Conservation (phyloP, 2,113 vertebrate genomes). For the Aramus guarauna region DNA sequence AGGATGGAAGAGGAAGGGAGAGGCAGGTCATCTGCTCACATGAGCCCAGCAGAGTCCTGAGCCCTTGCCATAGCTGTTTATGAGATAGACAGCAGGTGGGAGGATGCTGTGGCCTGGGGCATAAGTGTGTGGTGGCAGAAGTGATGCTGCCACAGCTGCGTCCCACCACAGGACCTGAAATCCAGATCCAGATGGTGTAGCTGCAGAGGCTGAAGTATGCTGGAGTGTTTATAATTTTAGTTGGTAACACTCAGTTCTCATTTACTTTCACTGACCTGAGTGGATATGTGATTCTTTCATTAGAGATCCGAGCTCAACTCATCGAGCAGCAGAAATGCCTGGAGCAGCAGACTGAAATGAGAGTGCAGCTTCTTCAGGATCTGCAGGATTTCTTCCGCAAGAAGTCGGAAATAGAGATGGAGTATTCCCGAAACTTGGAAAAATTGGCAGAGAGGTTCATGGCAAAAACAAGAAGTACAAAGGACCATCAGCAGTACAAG, state of each 20-base stretch:
- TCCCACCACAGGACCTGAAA: background rate
- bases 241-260: background rate
- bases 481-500: conserved; percentile 99
- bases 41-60: background rate
- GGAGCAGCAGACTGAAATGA: conserved; percentile 97
- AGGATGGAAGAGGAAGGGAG: background rate
- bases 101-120: background rate
- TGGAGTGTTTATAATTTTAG: background rate
- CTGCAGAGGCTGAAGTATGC: background rate
- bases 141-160: background rate
- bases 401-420: conserved; percentile 96
- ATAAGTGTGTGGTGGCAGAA: background rate
- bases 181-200: background rate
- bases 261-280: conserved; percentile 7
- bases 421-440: conserved; percentile 96
- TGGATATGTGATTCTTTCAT: conserved; percentile 13
- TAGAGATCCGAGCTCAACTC: conserved; percentile 95
- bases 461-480: conserved; percentile 98
- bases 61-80: background rate
- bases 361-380: conserved; percentile 96
- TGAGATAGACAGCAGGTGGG: background rate
- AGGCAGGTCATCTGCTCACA: background rate
- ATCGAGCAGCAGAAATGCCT: conserved; percentile 98
- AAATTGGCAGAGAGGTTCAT: conserved; percentile 98
- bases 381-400: conserved; percentile 99